Evolutionary conservation across 1,140 invertebrate genomes (phyloP), one percentile per base, ranked within the genome.

Genomic region (Bombyx mandarina): DNA sequence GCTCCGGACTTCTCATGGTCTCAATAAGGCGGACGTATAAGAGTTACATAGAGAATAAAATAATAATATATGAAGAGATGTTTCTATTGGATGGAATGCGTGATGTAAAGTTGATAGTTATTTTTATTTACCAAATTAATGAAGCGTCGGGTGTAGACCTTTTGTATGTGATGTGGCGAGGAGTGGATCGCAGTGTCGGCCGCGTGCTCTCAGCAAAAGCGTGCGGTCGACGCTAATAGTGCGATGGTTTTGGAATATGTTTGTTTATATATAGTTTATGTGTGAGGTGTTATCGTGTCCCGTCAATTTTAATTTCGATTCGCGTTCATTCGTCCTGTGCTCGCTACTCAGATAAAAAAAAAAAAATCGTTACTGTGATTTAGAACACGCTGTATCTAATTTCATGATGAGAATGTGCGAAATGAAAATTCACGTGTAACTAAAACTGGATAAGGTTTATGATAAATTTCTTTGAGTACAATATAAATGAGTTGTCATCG

Each of bases 41-140:
- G 76, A 86, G 77, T 83, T 80, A 85, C 84, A 79, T 78, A 82
- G 67, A 69, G 63, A 71, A 74, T 66, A 67, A 75, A 77, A 51
- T 5, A 79, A 63, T 82, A 83, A 83, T 84, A 85, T 85, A 84
- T 84, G 76, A 75, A 81, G 67, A 83, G 74, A 80, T 80, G 78
- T 81, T 83, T 83, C 75, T 86, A 83, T 83, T 81, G 79, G 75
- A 69, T 78, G 78, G 73, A 74, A 75, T 77, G 71, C 1, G 26
- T 3, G 26, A 35, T 35, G 26, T 35, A 35, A 35, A 35, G 26
- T 80, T 79, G 66, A 80, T 75, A 80, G 71, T 79, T 76, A 67
- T 79, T 75, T 86, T 86, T 84, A 82, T 84, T 83, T 84, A 81
- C 74, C 79, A 75, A 82, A 84, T 82, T 77, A 71, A 82, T 68